Conservation (phyloP, 1,140 invertebrate species). For the Tetragonula clypearis region DNA sequence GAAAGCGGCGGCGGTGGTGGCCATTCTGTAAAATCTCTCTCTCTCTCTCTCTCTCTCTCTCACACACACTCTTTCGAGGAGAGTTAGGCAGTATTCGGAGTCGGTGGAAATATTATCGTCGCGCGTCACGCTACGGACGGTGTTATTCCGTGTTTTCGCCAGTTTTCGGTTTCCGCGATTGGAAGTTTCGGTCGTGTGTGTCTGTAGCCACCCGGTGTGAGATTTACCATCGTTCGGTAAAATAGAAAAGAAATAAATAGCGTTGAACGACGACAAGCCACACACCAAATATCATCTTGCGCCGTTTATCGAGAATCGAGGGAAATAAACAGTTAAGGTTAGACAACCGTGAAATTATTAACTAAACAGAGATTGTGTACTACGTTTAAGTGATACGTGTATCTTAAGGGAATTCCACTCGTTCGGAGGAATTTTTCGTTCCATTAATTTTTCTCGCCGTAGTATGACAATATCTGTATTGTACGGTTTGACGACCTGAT, state of each 20-base stretch:
- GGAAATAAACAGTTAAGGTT: slow-evolving; percentile 2
- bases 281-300: slow-evolving; percentile 7
- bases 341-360: not conserved
- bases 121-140: too few relatives aligned
- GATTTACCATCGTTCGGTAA: not conserved
- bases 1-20: slow-evolving; percentile 52
- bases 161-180: not conserved
- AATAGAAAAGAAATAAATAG: not conserved
- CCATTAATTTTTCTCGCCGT: too few relatives aligned
- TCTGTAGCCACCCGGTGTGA: not conserved
- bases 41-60: not conserved
- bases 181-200: not conserved
- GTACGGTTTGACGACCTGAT: slow-evolving; percentile 46
- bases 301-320: not conserved
- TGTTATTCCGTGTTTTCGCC: too few relatives aligned
- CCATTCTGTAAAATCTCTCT: slow-evolving; percentile 10
- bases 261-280: not conserved
- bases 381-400: not conserved
- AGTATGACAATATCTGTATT: not conserved
- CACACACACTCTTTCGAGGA: not conserved
- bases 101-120: not conserved
- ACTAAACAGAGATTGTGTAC: not conserved
- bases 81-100: not conserved
- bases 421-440: not conserved
- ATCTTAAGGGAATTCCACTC: slow-evolving; percentile 10